Base-by-base conservation (phyloP, 2,888 invertebrate species). In the Hymenopus coronatus region DNA sequence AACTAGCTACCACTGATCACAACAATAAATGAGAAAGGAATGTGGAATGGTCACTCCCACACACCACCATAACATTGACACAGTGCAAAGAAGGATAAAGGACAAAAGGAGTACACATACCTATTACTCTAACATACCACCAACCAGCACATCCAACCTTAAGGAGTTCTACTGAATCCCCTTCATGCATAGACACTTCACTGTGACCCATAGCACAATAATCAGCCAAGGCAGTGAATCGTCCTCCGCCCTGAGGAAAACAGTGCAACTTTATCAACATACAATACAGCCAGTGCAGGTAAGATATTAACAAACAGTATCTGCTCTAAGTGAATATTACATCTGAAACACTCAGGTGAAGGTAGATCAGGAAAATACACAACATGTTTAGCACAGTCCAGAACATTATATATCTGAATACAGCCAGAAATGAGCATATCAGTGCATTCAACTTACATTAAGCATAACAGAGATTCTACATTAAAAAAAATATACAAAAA, bases 81-180 rank as follows among this genome's bases (percentile, higher is more conserved):
- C 25, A 40, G 33, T 54, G 30, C 46, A 82, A 85, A 33, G 88
- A 30, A 84, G 54, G 54, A 70, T 6, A 70, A 70, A 70, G 33
- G 40, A 33, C 25, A 40, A 83, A 3, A 28, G 7, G 28, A n/a
- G 1, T 28, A 33, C n/a, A 92, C 94, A 93, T 94, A 96, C 97
- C 97, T 93, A 97, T 94, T 89, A 97, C 95, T 92, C 97, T 96
- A 92, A 98, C 97, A 94, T 97, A 98, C 98, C 98, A 98, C 98
- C 98, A 98, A 91, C 98, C 98, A 91, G 98, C 98, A 94, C 97
- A 98, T 93, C 98, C 98, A 91, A 98, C 97, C 94, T 98, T 98
- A 91, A 98, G 95, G 91, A 98, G 95, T 93, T 98, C 98, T 91
- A 98, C 96, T 91, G 96, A 95, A 94, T 98, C 98, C 30, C 98